Conservation (phyloP, 2,888 invertebrate species). For the Heteropelma amictum region DNA sequence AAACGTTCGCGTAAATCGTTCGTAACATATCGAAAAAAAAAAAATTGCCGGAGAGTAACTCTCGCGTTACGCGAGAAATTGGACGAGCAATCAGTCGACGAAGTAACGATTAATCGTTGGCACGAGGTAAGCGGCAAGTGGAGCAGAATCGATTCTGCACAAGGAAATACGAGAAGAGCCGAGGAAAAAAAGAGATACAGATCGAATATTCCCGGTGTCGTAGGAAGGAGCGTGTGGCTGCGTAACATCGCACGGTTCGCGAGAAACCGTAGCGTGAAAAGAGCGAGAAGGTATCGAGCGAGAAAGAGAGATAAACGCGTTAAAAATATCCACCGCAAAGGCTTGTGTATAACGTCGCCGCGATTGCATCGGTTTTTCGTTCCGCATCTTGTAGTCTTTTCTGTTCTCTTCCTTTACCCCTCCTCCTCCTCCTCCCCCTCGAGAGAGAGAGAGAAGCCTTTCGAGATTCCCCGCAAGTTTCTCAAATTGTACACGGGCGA, state of each 20-base stretch:
- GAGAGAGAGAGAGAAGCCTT: background rate
- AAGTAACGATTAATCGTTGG: too few relatives aligned
- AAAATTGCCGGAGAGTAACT: too few relatives aligned
- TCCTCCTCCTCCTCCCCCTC: too few relatives aligned
- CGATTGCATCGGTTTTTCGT: conserved; percentile 37
- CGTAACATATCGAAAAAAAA: too few relatives aligned
- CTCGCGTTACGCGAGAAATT: too few relatives aligned
- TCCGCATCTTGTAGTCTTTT: background rate
- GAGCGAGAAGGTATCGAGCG: background rate
- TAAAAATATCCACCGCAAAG: conserved; percentile 43
- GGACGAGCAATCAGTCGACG: too few relatives aligned
- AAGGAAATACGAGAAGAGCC: background rate
- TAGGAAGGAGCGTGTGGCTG: background rate
- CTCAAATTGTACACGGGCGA: background rate
- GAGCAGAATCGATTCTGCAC: background rate
- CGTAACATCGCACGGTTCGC: background rate
- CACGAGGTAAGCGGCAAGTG: too few relatives aligned
- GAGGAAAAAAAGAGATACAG: conserved; percentile 3
- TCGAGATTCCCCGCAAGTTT: conserved; percentile 2
- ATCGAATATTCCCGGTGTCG: background rate
- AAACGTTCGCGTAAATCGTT: too few relatives aligned
- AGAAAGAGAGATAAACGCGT: conserved; percentile 15
- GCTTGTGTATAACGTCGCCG: conserved; percentile 2
- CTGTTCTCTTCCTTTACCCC: background rate
- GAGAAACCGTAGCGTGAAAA: background rate